Evolutionary conservation across 2,888 invertebrate species (phyloP), one percentile per base, ranked within the genome.

Genomic region (Hartigia nigra): DNA sequence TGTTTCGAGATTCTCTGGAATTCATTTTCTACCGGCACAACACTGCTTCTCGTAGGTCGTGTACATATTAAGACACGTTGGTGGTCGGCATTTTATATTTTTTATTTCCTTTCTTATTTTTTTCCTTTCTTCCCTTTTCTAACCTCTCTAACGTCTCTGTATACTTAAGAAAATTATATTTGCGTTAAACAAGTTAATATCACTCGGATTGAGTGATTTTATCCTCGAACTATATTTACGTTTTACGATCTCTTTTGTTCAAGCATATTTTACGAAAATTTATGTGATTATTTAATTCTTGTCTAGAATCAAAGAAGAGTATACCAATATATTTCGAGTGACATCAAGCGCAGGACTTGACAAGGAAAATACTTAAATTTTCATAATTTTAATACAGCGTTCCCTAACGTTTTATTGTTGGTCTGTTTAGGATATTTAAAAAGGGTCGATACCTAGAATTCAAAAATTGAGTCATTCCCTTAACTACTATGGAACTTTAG

Each of bases 41-140:
- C 39, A 14, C 14, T 39, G 23, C 74, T 77, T 70, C 35, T 74
- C 77, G 69, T 31, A 23, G 34, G n/a, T 69, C 32, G 35, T 76
- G n/a, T 31, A 32, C 1, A 34, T 31, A 76, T 12, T 70, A 4
- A 23, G 35, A 69, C 70, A 76, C 39, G 32, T 72, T 72, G 31
- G 31, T 72, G 72, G 72, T 31, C 34, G 12, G 31, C 4, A 4
- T 31, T 72, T 31, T 31, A 69, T 23, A 31, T 31, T 12, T 31
- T 72, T 72, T 70, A 70, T 31, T 70, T 70, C 1, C 5, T 32
- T 70, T 32, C 4, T 72, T 72, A 12, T 3, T 72, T 69, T n/a
- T 9, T 5, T 35, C 3, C 23, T 9, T 55, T 9, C 9, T 39
- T 14, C 23, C 4, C 39, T 55, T 23, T n/a, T n/a, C n/a, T n/a